Evolutionary conservation across 2,888 invertebrate genomes (phyloP), one percentile per base, ranked within the genome.

Genomic region (Watsonalla cultraria): DNA sequence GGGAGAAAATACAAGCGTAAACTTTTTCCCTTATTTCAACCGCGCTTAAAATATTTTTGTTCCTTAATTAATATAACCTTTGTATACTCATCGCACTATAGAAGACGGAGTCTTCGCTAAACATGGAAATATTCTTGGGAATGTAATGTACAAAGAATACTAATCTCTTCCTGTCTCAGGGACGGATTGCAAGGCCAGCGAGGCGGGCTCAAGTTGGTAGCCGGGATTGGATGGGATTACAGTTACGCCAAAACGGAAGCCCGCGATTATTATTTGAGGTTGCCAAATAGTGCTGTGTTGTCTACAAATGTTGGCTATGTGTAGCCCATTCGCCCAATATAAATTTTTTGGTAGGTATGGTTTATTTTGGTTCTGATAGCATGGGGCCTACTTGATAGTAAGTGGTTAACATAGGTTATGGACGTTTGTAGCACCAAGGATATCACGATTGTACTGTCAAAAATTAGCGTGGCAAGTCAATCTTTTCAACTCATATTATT

Each of bases 121-220:
- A 63, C 61, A 55, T 57, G 47, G 53, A 59, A 60, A 57, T 60
- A 63, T 62, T 54, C 50, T 15, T 45, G 48, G 47, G 48, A 59
- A 56, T 51, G 47, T 57, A 55, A 59, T 60, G 58, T 56, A 57
- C 65, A 55, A 55, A 53, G 63, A 68, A 68, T 68, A 65, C 68
- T 68, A 68, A 66, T 66, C 58, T 53, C 39, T 61, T 58, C 51
- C 54, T 51, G 46, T 53, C 51, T 51, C 42, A 42, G 42, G 11
- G 42, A 42, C 42, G 42, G 42, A 37, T 37, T 5, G 37, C 8
- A 37, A 37, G 37, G 37, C 4, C 37, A 13, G 34, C 47, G 35
- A 37, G 33, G 14, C 49, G 37, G 15, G 49, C 49, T 49, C 37
- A 49, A 49, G 49, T 37, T 37, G 7, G 49, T 35, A 37, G 49